A percentile compares a stretch with the other conserved stretches of the same genome.
Conservation (phyloP, 1,140 invertebrate genomes). For the Drosophila hydei region DNA sequence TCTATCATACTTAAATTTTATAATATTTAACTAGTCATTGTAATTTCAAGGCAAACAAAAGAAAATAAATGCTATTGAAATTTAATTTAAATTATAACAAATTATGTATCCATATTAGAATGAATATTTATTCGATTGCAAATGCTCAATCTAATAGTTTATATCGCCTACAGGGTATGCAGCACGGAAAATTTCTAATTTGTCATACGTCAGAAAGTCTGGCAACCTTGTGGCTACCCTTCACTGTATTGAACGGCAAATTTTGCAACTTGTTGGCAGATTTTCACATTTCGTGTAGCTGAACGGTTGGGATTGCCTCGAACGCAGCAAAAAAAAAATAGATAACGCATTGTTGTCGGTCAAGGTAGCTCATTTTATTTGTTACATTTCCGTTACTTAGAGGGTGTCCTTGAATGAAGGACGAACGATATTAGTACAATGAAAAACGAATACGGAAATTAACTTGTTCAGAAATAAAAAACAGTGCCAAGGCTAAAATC, state of each 20-base stretch:
- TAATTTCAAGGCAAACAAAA: too few species aligned
- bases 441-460: not conserved
- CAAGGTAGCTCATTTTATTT: constrained; percentile 34
- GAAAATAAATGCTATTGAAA: too few species aligned
- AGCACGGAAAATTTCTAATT: constrained; percentile 41
- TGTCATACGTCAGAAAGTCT: constrained; percentile 20
- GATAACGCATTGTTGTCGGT: constrained; percentile 34
- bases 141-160: not conserved
- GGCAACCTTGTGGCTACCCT: constrained; percentile 23
- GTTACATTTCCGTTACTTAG: constrained; percentile 24
- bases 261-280: constrained; percentile 36
- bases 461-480: not conserved
- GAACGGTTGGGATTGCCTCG: constrained; percentile 31
- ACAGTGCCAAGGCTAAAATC: not conserved
- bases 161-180: constrained; percentile 12
- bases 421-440: not conserved
- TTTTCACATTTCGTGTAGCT: constrained; percentile 27
- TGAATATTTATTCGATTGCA: too few species aligned
- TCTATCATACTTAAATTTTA: too few species aligned
- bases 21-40: too few species aligned
- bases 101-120: too few species aligned
- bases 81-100: too few species aligned
- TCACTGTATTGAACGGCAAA: constrained; percentile 1
- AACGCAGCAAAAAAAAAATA: constrained; percentile 16
- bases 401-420: constrained; percentile 43